These are phyloP conservation scores for Tenebrosternarchus preto DNA, from an alignment of 2,113 vertebrate genomes.

Conservation along the genomic window DNA sequence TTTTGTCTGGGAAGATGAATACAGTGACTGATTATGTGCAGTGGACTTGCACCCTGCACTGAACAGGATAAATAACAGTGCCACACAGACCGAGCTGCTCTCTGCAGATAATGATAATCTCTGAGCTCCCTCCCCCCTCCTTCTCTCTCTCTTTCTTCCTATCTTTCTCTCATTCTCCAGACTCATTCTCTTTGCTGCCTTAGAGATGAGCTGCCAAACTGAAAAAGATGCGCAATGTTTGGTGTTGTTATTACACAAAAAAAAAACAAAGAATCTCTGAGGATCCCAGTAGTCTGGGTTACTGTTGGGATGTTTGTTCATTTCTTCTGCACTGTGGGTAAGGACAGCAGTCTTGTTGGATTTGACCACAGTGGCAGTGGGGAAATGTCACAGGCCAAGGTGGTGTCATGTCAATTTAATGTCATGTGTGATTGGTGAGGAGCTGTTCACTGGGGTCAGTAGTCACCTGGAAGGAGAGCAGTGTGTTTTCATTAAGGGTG, in stretches of 20 bases:
- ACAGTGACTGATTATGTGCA: slow-evolving; percentile 35
- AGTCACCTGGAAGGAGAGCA: not conserved
- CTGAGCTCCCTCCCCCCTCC: not conserved
- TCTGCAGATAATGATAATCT: slow-evolving; percentile 45
- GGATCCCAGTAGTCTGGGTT: not conserved
- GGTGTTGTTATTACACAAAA: not conserved
- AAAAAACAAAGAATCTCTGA: not conserved
- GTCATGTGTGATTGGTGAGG: slow-evolving; percentile 5
- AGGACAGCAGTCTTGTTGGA: not conserved
- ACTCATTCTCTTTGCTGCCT: slow-evolving; percentile 18
- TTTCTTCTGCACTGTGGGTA: not conserved
- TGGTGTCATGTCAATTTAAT: not conserved
- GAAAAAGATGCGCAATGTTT: slow-evolving; percentile 30
- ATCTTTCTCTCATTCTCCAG: slow-evolving; percentile 1
- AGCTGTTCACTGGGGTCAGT: not conserved
- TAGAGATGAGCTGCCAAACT: slow-evolving; percentile 20
- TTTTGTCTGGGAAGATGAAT: slow-evolving; percentile 20
- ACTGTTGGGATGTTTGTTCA: not conserved
- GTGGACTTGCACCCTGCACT: slow-evolving; percentile 6
- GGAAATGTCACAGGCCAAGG: slow-evolving; percentile 15
- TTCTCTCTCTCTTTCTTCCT: slow-evolving; percentile 7
- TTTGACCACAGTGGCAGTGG: not conserved
- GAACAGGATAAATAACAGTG: slow-evolving; percentile 34
- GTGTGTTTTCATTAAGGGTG: slow-evolving; percentile 1
- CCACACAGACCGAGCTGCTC: slow-evolving; percentile 21